phyloP scores from a whole-genome alignment of 2,113 vertebrate species.

The Willisornis vidua region DNA sequence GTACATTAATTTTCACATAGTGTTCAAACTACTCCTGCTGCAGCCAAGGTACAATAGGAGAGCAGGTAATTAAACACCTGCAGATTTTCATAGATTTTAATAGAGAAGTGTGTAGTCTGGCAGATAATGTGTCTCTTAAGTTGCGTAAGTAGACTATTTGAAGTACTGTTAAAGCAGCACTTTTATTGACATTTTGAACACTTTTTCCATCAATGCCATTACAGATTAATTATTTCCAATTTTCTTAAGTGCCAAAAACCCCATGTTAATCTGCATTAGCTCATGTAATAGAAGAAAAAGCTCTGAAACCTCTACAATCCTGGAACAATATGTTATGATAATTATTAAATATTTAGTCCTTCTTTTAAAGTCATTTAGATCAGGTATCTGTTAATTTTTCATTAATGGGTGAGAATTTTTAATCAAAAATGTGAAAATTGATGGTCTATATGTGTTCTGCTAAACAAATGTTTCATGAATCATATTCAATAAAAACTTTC shows the following conservation, averaged over 20 bases:
- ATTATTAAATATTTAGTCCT: slow-evolving; percentile 31
- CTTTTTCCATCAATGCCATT: slow-evolving; percentile 68
- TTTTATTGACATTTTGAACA: slow-evolving; percentile 66
- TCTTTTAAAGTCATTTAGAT: background rate
- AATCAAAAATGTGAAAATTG: slow-evolving; percentile 6
- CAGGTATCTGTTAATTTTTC: slow-evolving; percentile 27
- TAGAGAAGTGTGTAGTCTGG: slow-evolving; percentile 66
- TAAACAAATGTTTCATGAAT: background rate
- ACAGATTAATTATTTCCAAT: slow-evolving; percentile 69
- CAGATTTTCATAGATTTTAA: slow-evolving; percentile 62
- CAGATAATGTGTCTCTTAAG: slow-evolving; percentile 66
- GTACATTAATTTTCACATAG: background rate
- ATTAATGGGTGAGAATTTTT: slow-evolving; percentile 1
- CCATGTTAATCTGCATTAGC: slow-evolving; percentile 18
- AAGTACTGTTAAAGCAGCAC: slow-evolving; percentile 57
- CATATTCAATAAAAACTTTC: background rate
- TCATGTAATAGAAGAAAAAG: background rate
- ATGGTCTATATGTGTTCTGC: background rate
- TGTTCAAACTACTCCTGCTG: slow-evolving; percentile 36
- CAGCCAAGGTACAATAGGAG: slow-evolving; percentile 56
- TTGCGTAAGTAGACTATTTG: slow-evolving; percentile 51
- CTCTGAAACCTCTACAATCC: background rate
- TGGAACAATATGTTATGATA: background rate
- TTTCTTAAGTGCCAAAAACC: slow-evolving; percentile 59
- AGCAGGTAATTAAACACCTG: slow-evolving; percentile 65